Percentiles rank a stretch among this genome's conserved stretches.
Evolutionary conservation across 2,113 vertebrate genomes (phyloP).

Genomic region (Osmerus eperlanus): DNA sequence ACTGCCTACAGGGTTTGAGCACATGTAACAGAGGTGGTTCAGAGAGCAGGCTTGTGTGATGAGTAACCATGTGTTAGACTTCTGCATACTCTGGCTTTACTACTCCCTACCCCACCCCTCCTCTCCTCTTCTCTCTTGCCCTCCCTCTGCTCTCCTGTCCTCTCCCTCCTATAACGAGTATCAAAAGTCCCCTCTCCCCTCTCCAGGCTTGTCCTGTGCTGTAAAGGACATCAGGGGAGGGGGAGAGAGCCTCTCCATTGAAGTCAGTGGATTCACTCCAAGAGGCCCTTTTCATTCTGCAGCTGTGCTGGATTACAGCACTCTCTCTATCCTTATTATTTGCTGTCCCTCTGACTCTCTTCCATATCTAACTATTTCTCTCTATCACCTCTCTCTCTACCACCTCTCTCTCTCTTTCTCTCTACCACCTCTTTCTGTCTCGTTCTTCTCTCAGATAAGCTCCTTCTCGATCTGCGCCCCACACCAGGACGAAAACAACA

Average conservation of each 20-base stretch:
- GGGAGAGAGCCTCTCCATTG: slow-evolving; percentile 57
- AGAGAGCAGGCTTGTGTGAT: background rate
- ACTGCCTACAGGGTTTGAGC: background rate
- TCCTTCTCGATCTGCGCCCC: too few species aligned
- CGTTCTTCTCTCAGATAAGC: too few species aligned
- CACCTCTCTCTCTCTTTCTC: too few species aligned
- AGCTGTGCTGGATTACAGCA: slow-evolving; percentile 66
- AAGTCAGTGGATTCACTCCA: slow-evolving; percentile 65
- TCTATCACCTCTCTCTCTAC: too few species aligned
- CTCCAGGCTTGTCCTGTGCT: slow-evolving; percentile 51
- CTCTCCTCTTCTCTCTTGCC: slow-evolving; percentile 2
- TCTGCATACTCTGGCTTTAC: background rate
- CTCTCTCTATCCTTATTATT: background rate
- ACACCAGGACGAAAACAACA: slow-evolving; percentile 6
- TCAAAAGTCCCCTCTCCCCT: too few species aligned
- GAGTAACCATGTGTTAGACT: too few species aligned
- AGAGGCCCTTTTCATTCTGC: slow-evolving; percentile 68
- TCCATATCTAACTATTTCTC: too few species aligned
- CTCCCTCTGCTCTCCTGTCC: slow-evolving; percentile 11
- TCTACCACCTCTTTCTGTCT: too few species aligned
- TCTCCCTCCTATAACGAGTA: background rate
- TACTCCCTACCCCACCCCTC: background rate
- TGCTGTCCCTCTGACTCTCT: slow-evolving; percentile 60
- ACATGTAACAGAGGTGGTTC: background rate
- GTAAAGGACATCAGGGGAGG: slow-evolving; percentile 58